phyloP scores from a whole-genome alignment of 1,140 invertebrate genomes.

The Lepidurus apus region DNA sequence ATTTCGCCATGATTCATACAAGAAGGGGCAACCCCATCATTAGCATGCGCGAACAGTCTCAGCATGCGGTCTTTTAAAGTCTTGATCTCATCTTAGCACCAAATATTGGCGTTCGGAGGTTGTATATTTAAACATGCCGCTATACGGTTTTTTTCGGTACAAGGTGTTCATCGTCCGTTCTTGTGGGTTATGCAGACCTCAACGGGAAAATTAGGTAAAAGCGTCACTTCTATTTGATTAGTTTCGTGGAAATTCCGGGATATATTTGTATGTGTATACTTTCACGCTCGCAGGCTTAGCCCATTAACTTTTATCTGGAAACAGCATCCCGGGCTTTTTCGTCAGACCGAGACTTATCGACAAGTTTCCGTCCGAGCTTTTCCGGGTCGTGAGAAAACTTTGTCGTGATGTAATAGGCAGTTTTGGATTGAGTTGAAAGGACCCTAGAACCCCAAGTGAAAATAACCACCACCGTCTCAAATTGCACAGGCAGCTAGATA shows the following conservation, averaged over 20 bases:
- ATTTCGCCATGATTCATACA: background rate
- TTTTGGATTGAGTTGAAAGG: background rate
- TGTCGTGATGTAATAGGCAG: constrained; percentile 8
- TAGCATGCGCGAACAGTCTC: background rate
- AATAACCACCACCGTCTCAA: background rate
- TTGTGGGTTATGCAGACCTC: too few species aligned
- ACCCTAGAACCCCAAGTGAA: background rate
- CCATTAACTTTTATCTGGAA: background rate
- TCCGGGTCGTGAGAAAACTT: constrained; percentile 12
- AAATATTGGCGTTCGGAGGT: background rate
- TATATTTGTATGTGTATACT: background rate
- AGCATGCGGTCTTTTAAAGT: background rate
- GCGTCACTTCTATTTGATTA: background rate
- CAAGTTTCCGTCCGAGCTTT: constrained; percentile 11
- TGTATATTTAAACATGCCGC: too few species aligned
- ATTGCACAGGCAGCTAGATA: background rate
- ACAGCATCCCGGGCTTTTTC: constrained; percentile 1
- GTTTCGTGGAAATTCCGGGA: background rate
- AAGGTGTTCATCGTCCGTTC: too few species aligned
- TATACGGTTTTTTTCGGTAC: too few species aligned
- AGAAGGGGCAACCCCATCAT: constrained; percentile 7
- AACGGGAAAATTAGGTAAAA: background rate
- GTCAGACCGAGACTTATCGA: background rate
- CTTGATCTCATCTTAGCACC: background rate
- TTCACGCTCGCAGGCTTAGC: background rate